Base-by-base conservation (phyloP, 2,113 vertebrate species). In the Setophaga kirtlandii region DNA sequence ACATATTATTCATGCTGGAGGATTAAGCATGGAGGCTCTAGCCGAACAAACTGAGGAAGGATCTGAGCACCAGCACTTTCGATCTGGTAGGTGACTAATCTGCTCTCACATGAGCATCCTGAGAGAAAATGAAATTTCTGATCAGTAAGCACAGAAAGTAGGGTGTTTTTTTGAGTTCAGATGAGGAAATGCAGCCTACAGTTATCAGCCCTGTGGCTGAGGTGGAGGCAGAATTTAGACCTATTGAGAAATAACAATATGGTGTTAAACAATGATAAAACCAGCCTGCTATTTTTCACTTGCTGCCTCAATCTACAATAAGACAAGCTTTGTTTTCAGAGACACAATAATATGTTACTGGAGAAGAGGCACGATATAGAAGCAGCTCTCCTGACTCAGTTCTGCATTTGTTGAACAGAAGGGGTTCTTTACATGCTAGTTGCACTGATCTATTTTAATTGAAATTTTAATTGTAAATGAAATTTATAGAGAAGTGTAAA, bases 71-170 rank as follows among this genome's bases (percentile, higher is more conserved):
- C 14, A 53, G 25, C 16, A 42, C 17, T 79, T 88, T 53, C 44
- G 10, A 44, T 92, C 9, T 53, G 62, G 44, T 56, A 86, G 44
- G 49, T 2, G 18, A 81, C 35, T 77, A 83, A 87, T 70, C 55
- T 31, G 41, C 39, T 90, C 16, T 86, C 59, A 75, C 5, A 27
- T 84, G 56, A 89, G 70, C 37, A 70, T 65, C 39, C 31, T 75
- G 46, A 92, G 90, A 82, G n/a, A 70, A 95, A 94, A 90, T 47
- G 20, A 63, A 86, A 81, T 76, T 94, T 94, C 53, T 94, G 81
- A 92, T 50, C 35, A 89, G 33, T 5, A 24, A 79, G 28, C 2
- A 1, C 24, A 83, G 21, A 37, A 44, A 50, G 37, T 31, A 44
- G 9, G 19, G 2, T 1, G 12, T 10, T 56, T 60, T 75, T 64